Base-by-base conservation (phyloP, 1,140 invertebrate genomes). In the Pristionchus pacificus region DNA sequence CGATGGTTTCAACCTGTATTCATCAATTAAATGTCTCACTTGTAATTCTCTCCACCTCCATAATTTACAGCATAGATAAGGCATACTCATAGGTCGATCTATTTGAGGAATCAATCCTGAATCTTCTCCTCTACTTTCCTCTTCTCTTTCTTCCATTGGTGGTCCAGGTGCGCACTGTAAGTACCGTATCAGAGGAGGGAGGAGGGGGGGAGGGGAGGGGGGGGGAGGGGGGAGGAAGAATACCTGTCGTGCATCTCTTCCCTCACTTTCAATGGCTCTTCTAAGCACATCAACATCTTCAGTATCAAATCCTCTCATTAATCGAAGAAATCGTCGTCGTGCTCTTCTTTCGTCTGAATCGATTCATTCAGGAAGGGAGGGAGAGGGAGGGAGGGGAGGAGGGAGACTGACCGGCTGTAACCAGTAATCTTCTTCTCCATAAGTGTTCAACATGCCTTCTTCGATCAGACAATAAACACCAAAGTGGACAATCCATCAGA, bases 31-130 rank as follows among this genome's bases (percentile, higher is more conserved):
- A 60, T 27, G 19, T 27, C 29, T 25, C 65, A 82, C 78, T 65
- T 80, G 80, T 24, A 83, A 68, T 33, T 84, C 81, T 62, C 77
- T 79, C 81, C 81, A 83, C 24, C 81, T 55, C 81, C 81, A 83
- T 75, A 83, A 78, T 68, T 83, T 83, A 60, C 81, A 83, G 59
- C 81, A 83, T 30, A 83, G 70, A 63, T 83, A 83, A 19, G 81
- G 81, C 82, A 83, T 83, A 65, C 73, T 74, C 80, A 79, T 79
- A 1, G 78, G 78, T 28, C 76, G 64, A 62, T 83, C 81, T 33
- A 83, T 83, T 71, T 83, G 81, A n/a, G 81, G 81, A 60, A 83
- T 83, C 0, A 83, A 77, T 15, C 81, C 80, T 57, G 68, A 55
- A 63, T 74, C 72, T 60, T 68, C 72, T 66, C 64, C 60, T 65